These are phyloP conservation scores for Chaetodon trifascialis DNA, from an alignment of 2,113 vertebrate species.

Conservation along the genomic window DNA sequence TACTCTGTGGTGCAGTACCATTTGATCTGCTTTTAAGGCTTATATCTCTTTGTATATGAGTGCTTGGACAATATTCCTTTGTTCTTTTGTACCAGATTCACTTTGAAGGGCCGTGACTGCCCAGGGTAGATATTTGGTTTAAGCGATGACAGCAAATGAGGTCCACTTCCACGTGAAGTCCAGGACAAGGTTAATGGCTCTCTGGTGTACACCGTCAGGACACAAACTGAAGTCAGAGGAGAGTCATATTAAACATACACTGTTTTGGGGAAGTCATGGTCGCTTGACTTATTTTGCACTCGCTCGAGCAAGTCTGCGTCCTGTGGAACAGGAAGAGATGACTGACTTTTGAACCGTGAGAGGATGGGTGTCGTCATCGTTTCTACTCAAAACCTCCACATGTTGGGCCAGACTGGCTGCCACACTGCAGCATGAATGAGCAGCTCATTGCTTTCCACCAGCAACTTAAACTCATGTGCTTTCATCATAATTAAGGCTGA, in stretches of 20 bases:
- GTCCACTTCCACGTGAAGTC: slow-evolving; percentile 55
- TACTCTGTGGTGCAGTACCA: neutral
- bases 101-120: slow-evolving; percentile 28
- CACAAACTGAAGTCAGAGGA: slow-evolving; percentile 52
- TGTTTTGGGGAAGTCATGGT: slow-evolving; percentile 70
- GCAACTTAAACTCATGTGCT: neutral
- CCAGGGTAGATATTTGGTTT: slow-evolving; percentile 31
- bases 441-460: neutral
- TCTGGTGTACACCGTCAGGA: slow-evolving; percentile 55
- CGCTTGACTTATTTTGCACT: slow-evolving; percentile 61
- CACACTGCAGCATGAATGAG: slow-evolving; percentile 51
- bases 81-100: slow-evolving; percentile 25
- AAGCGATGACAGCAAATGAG: slow-evolving; percentile 24
- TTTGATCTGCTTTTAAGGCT: slow-evolving; percentile 23
- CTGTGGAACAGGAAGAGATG: slow-evolving; percentile 82
- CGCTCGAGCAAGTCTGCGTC: slow-evolving; percentile 71
- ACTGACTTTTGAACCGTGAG: slow-evolving; percentile 75
- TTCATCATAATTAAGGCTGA: neutral
- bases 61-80: neutral
- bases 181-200: slow-evolving; percentile 65
- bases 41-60: neutral
- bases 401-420: slow-evolving; percentile 6
- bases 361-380: slow-evolving; percentile 79
- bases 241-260: slow-evolving; percentile 34
- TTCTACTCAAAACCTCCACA: slow-evolving; percentile 62